phyloP scores from a whole-genome alignment of 2,113 vertebrate species.

The Aegotheles bennettii region DNA sequence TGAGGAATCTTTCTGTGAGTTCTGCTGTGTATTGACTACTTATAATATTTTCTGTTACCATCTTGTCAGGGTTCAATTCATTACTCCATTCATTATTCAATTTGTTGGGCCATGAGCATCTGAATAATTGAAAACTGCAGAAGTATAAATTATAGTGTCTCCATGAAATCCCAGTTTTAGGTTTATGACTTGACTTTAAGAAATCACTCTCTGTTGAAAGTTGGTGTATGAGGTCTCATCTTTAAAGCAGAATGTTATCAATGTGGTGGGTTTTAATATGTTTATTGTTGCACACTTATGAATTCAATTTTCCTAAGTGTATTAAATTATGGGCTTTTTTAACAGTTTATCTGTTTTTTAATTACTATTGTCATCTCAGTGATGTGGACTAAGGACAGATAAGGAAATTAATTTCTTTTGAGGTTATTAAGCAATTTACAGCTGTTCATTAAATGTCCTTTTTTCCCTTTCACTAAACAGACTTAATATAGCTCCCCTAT shows the following conservation, averaged over 20 bases:
- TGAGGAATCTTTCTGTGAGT: conserved; percentile 29
- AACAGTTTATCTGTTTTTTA: conserved; percentile 62
- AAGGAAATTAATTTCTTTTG: conserved; percentile 39
- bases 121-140: conserved; percentile 78
- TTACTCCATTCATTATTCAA: conserved; percentile 80
- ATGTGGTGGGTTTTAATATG: conserved; percentile 25
- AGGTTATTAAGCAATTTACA: conserved; percentile 16
- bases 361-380: conserved; percentile 25
- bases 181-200: conserved; percentile 74
- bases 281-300: conserved; percentile 4
- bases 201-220: conserved; percentile 71
- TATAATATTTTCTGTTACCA: conserved; percentile 62
- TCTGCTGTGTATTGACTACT: conserved; percentile 33
- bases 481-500: not conserved
- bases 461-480: not conserved
- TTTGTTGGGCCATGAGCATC: conserved; percentile 77
- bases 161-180: conserved; percentile 68
- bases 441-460: not conserved
- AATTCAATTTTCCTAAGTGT: not conserved
- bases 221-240: conserved; percentile 58
- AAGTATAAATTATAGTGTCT: conserved; percentile 76
- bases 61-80: conserved; percentile 76
- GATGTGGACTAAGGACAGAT: not conserved
- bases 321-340: conserved; percentile 13
- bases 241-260: conserved; percentile 37